Base-by-base conservation (phyloP, 1,140 invertebrate genomes). In the Formica exsecta region DNA sequence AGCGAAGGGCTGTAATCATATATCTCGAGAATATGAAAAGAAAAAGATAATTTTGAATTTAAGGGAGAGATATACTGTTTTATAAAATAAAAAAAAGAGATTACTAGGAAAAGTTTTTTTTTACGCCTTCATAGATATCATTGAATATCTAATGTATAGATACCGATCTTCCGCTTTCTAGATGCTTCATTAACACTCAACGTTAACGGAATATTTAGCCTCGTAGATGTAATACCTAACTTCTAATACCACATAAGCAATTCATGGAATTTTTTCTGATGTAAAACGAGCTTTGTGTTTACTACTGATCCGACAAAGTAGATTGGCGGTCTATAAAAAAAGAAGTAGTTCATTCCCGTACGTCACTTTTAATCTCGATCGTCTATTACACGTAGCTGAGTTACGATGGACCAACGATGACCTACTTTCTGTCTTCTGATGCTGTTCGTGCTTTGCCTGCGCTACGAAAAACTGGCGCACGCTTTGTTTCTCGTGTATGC, bases 61-160 rank as follows among this genome's bases (percentile, higher is more conserved):
- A 61, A 25, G 11, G 6, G 25, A 74, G 32, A 61, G 48, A 51
- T 51, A 29, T 25, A 38, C 0, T 25, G 13, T 41, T 38, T 61
- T 38, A 59, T 22, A 38, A 44, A 44, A 6, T 25, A 22, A 61
- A 61, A 61, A 16, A 38, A 73, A n/a, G 11, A 13, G 3, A 25
- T 25, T 38, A 6, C 0, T 73, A 22, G 48, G 11, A 54, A 74
- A 6, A 3, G 22, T 13, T 59, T 36, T n/a, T 13, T 59, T 36
- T 59, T 59, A 57, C 51, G 8, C n/a, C 16, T 51, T 51, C 16
- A 2, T 16, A 19, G 16, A 51, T 59, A n/a, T 22, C 5, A 87
- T 87, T 65, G 87, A 91, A 92, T 89, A 88, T 88, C 77, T 89
- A 90, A 89, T 76, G 57, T 29, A 61, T n/a, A 22, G 36, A 54